phyloP scores from a whole-genome alignment of 2,113 vertebrate genomes.

The Aphelocoma coerulescens region DNA sequence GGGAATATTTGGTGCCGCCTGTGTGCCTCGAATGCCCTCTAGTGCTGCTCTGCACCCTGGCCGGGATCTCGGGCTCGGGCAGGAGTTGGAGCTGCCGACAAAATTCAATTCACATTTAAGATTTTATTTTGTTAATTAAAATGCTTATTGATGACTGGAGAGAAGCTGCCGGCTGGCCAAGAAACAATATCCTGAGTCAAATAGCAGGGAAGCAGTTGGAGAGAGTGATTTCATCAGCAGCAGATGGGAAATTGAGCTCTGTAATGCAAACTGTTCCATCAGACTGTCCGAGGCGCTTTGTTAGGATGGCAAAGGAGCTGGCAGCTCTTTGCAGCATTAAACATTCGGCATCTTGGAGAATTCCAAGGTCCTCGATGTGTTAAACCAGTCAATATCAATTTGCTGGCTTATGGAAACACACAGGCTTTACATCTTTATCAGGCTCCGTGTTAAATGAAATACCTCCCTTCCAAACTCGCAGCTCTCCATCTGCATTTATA shows the following conservation, averaged over 20 bases:
- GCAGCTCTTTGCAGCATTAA: not conserved
- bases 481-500: not conserved
- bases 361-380: conserved; percentile 1
- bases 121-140: conserved; percentile 54
- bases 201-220: conserved; percentile 17
- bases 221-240: conserved; percentile 25
- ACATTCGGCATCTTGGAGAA: not conserved
- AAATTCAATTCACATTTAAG: not conserved
- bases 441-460: not conserved
- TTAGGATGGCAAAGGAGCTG: not conserved
- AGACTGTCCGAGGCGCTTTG: not conserved
- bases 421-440: not conserved
- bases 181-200: conserved; percentile 28
- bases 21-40: conserved; percentile 57
- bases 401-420: not conserved
- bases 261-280: conserved; percentile 18
- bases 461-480: not conserved
- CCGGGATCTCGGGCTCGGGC: not conserved
- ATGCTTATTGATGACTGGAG: conserved; percentile 10
- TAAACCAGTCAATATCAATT: conserved; percentile 16
- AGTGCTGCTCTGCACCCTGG: not conserved
- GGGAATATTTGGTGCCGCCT: not conserved
- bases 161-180: not conserved
- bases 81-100: not conserved
- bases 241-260: conserved; percentile 13